Percentiles rank a stretch among this genome's conserved stretches.
Evolutionary conservation across 2,113 vertebrate genomes (phyloP).

Genomic region (Microcebus tavaratra): DNA sequence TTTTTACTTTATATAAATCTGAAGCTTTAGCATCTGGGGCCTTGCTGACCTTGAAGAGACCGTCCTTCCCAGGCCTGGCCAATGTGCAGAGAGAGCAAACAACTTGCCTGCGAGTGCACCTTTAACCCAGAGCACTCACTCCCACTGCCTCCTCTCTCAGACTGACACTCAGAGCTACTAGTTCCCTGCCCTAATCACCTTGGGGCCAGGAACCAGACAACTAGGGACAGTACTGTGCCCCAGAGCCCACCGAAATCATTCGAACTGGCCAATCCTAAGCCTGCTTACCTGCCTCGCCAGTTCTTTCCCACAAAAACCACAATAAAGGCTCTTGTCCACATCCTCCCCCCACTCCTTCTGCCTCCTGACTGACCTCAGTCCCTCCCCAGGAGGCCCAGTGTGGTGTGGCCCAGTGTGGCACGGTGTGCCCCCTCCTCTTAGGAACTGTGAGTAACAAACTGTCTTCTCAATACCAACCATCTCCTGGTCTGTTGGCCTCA

Average conservation of each 20-base stretch:
- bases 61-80: background rate
- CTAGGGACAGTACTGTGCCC: background rate
- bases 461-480: background rate
- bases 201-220: background rate
- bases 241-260: background rate
- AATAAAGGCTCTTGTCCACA: background rate
- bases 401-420: too few species aligned
- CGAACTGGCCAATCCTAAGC: background rate
- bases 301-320: background rate
- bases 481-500: background rate
- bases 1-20: background rate
- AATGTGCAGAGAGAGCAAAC: background rate
- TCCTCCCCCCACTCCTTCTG: background rate
- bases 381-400: background rate
- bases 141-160: background rate
- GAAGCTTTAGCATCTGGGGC: background rate
- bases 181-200: background rate
- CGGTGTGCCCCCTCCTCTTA: background rate
- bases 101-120: background rate
- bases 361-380: background rate
- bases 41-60: background rate
- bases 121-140: background rate
- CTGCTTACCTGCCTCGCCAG: background rate
- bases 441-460: background rate
- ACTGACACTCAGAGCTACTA: background rate